Base-by-base conservation (phyloP, 92 coral and sea anemone genomes). In the Montipora capitata region DNA sequence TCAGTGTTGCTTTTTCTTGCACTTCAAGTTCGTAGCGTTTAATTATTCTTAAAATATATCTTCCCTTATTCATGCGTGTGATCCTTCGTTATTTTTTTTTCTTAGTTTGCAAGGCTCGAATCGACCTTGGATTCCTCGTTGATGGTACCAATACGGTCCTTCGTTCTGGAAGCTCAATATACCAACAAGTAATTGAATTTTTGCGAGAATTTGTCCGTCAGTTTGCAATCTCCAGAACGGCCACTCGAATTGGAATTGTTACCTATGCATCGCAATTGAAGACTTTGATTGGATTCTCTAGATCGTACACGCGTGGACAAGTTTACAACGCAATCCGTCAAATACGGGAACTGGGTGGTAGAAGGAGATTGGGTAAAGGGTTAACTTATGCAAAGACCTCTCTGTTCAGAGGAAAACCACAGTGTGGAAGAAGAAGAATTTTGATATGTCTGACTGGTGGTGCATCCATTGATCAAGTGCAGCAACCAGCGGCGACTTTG, bases 61-160 rank as follows among this genome's bases (percentile, higher is more conserved):
- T n/a, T n/a, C n/a, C n/a, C n/a, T n/a, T n/a, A n/a, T n/a, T n/a
- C n/a, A n/a, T n/a, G n/a, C n/a, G n/a, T n/a, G n/a, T n/a, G n/a
- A n/a, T n/a, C n/a, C 8, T 7, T 6, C 5, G 39, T 3, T n/a
- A n/a, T 2, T 77, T 68, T 68, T 4, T 18, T 40, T 66, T 20
- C 17, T 18, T 42, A 89, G 93, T 89, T 57, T 89, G 93, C 59
- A 89, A 58, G 48, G 83, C 88, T 13, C 63, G 80, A 16, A 87
- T 93, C 48, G 93, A 93, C 69, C 92, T 93, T 66, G 96, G 90
- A 7, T 87, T 93, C 14, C 85, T 90, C 12, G 76, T 93, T 72
- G 96, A 93, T 39, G 94, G 82, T 10, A 71, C 94, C 5, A 61
- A 77, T 2, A 57, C 85, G 14, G 74, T 79, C 12, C 57, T 58